These are phyloP conservation scores for Meghimatium bilineatum DNA, from an alignment of 2,888 invertebrate species.

Conservation along the genomic window DNA sequence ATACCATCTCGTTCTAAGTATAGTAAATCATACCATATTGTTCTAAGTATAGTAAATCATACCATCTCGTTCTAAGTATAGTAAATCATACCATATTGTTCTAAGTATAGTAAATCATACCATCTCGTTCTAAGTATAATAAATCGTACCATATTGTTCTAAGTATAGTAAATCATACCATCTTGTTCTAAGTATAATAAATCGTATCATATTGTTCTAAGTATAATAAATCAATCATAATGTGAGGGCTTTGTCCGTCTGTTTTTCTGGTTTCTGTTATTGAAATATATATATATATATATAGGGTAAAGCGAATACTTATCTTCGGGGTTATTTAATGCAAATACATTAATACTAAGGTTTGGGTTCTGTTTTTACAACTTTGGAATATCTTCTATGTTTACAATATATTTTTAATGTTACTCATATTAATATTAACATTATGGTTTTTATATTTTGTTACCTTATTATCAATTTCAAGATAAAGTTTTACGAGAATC, in stretches of 20 bases:
- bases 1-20: too few species aligned
- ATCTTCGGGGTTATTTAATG: not conserved
- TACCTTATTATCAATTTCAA: conserved; percentile 13
- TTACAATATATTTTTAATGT: not conserved
- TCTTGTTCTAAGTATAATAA: not conserved
- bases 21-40: not conserved
- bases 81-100: not conserved
- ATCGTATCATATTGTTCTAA: not conserved
- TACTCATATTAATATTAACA: not conserved
- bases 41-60: not conserved
- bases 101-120: not conserved
- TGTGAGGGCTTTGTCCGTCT: too few species aligned
- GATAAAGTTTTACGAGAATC: conserved; percentile 26
- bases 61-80: too few species aligned
- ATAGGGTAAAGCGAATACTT: not conserved
- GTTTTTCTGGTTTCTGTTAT: not conserved
- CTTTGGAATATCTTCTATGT: conserved; percentile 9
- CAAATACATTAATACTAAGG: conserved; percentile 3
- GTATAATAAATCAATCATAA: not conserved
- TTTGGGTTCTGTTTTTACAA: not conserved
- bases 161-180: not conserved
- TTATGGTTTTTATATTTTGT: not conserved
- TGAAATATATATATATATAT: not conserved
- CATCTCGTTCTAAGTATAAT: too few species aligned
- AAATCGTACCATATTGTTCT: not conserved